Percentiles rank a stretch among this genome's conserved stretches.
These are phyloP conservation scores for Huso huso DNA, from an alignment of 2,797 vertebrate species.

Conservation along the genomic window DNA sequence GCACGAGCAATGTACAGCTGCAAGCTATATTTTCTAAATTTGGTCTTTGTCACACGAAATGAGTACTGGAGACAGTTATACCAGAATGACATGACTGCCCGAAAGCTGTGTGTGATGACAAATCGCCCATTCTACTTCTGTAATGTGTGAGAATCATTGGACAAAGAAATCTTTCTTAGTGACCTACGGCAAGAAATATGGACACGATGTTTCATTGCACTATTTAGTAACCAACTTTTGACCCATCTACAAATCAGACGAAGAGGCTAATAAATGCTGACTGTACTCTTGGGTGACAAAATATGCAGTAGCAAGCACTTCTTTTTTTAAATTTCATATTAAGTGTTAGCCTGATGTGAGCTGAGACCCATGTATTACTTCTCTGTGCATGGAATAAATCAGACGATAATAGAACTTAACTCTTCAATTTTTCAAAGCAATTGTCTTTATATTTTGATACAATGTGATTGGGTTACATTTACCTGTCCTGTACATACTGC, in stretches of 20 bases:
- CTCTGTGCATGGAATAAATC: conserved; percentile 36
- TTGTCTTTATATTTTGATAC: conserved; percentile 22
- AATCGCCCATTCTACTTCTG: background rate
- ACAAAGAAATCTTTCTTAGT: background rate
- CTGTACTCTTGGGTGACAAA: conserved; percentile 26
- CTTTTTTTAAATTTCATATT: conserved; percentile 24
- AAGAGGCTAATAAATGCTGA: conserved; percentile 12
- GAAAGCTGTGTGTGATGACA: too few relatives aligned
- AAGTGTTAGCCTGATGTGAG: conserved; percentile 29
- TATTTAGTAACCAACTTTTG: conserved; percentile 6
- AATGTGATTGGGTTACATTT: too few relatives aligned
- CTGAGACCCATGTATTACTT: conserved; percentile 41
- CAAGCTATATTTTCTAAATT: too few relatives aligned
- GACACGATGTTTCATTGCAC: conserved; percentile 1
- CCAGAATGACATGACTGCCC: background rate
- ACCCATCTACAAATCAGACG: background rate
- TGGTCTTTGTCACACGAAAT: too few relatives aligned
- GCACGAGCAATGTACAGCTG: too few relatives aligned
- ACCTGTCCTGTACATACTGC: too few relatives aligned
- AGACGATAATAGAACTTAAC: conserved; percentile 21
- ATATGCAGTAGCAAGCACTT: conserved; percentile 7
- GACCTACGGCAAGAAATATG: background rate
- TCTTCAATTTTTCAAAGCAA: conserved; percentile 23
- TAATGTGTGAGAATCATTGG: background rate
- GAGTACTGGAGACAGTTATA: conserved; percentile 13